Evolutionary conservation across 2,113 vertebrate species (phyloP).

Genomic region (Rhagologus leucostigma): DNA sequence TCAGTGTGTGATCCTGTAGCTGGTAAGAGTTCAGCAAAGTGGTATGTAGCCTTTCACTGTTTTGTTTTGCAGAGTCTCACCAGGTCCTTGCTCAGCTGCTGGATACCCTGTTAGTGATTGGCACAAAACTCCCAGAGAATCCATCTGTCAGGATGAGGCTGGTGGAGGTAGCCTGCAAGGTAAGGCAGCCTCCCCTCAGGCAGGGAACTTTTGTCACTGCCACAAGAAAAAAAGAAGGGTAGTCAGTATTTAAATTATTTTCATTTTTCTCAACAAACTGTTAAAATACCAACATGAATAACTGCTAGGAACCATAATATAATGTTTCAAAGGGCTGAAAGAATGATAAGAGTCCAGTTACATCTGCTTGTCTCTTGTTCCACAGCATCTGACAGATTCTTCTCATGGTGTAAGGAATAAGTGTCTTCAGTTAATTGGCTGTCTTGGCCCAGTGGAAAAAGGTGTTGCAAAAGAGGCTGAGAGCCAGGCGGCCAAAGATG

Average conservation of each 20-base stretch:
- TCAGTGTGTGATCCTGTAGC: background rate
- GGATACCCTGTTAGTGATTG: constrained; percentile 89
- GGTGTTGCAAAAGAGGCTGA: constrained; percentile 80
- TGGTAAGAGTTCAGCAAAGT: background rate
- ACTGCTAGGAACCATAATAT: background rate
- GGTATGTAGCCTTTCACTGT: background rate
- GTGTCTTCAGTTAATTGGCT: constrained; percentile 92
- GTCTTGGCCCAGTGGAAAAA: constrained; percentile 84
- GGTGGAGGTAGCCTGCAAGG: constrained; percentile 93
- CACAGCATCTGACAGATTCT: constrained; percentile 87
- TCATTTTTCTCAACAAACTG: background rate
- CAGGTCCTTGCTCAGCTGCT: constrained; percentile 94
- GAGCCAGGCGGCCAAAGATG: constrained; percentile 75
- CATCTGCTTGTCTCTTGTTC: background rate
- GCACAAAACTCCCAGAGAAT: constrained; percentile 85
- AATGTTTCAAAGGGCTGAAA: background rate
- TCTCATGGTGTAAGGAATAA: constrained; percentile 95
- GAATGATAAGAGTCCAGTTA: background rate
- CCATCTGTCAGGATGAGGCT: constrained; percentile 78
- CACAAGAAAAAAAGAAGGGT: background rate
- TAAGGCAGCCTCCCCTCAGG: background rate
- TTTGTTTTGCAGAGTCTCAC: constrained; percentile 84
- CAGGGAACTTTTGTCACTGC: background rate
- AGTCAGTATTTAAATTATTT: background rate
- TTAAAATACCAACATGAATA: background rate